phyloP scores from a whole-genome alignment of 2,888 invertebrate genomes.

The Drosophila melanosoma region DNA sequence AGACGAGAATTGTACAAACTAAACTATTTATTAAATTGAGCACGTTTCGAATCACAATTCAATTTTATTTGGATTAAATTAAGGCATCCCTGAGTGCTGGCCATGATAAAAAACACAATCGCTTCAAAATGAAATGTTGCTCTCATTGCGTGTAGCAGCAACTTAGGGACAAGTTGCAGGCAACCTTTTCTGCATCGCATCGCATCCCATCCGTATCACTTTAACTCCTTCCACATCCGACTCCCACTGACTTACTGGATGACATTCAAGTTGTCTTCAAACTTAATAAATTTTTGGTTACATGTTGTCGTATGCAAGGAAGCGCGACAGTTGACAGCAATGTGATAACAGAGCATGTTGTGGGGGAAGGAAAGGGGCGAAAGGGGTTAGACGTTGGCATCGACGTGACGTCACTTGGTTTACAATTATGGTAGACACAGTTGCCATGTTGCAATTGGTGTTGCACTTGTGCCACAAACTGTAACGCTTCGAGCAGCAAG shows the following conservation, averaged over 20 bases:
- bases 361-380: no score
- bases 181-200: background rate
- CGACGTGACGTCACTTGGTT: constrained; percentile 51
- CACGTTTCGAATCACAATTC: background rate
- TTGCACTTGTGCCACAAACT: constrained; percentile 45
- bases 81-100: background rate
- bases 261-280: constrained; percentile 66
- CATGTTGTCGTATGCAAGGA: constrained; percentile 58
- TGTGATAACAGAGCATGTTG: constrained; percentile 11
- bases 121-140: background rate
- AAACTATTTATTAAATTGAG: background rate
- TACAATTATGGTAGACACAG: constrained; percentile 44
- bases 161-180: background rate
- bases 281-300: constrained; percentile 71
- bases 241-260: constrained; percentile 36
- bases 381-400: constrained; percentile 19
- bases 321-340: constrained; percentile 74
- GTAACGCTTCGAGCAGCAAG: constrained; percentile 36
- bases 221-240: background rate
- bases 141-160: background rate
- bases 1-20: no score
- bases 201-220: background rate
- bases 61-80: no score
- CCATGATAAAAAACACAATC: background rate
- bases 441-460: constrained; percentile 44